phyloP scores from a whole-genome alignment of 2,113 vertebrate genomes.

The Pluvianellus socialis region DNA sequence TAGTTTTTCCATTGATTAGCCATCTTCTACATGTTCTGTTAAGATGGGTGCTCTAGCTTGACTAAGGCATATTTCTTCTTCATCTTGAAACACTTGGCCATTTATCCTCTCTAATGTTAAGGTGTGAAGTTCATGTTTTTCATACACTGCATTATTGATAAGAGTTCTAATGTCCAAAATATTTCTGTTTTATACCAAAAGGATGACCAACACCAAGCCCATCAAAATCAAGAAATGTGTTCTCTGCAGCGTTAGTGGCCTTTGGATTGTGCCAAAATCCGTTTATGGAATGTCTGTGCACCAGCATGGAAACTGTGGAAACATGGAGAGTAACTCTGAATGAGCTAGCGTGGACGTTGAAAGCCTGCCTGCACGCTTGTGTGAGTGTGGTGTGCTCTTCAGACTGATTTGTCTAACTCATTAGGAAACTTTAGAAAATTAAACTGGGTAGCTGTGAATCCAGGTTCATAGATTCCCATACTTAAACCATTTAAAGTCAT shows the following conservation, averaged over 20 bases:
- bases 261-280: background rate
- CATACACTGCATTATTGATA: background rate
- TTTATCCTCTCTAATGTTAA: background rate
- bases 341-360: background rate
- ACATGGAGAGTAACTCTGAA: background rate
- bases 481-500: background rate
- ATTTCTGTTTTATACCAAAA: background rate
- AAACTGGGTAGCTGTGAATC: background rate
- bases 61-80: background rate
- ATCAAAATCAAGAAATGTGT: background rate
- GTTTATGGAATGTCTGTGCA: background rate
- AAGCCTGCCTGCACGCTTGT: background rate
- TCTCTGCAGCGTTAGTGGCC: background rate
- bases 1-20: background rate
- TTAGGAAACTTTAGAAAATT: background rate
- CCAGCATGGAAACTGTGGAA: background rate
- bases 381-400: background rate
- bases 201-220: background rate
- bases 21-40: background rate
- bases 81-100: background rate
- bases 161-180: background rate
- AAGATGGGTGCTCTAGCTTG: background rate
- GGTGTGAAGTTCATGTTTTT: background rate
- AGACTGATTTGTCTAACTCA: background rate
- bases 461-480: background rate